These are phyloP conservation scores for Phyllostomus hastatus DNA, from an alignment of 2,113 vertebrate species.

Conservation along the genomic window DNA sequence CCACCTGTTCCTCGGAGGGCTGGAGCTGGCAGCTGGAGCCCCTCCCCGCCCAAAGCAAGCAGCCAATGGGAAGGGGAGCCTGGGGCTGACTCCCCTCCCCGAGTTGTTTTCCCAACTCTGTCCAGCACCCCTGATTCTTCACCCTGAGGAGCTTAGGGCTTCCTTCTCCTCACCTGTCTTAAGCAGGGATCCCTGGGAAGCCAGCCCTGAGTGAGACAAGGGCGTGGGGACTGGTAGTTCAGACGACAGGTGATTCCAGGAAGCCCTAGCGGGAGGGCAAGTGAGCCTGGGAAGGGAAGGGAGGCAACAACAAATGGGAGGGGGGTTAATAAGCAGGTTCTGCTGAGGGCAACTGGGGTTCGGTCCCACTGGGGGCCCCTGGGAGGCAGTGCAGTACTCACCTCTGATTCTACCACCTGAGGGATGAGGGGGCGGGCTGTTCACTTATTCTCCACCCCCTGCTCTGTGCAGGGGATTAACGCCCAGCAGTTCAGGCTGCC, in stretches of 20 bases:
- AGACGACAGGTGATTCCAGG: background rate
- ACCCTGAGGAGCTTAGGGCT: background rate
- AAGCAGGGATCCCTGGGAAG: background rate
- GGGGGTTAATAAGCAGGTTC: background rate
- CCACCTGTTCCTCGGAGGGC: background rate
- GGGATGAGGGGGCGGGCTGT: fast-evolving
- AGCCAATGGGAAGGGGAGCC: background rate
- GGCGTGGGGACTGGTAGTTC: background rate
- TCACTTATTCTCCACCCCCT: background rate
- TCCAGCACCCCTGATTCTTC: background rate
- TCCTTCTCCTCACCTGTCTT: background rate
- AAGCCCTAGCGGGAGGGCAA: background rate
- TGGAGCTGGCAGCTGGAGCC: background rate
- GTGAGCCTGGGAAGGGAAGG: background rate
- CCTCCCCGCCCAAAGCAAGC: no score
- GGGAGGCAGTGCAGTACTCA: background rate
- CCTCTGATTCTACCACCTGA: background rate
- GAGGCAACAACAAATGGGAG: background rate
- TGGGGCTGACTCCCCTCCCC: no score
- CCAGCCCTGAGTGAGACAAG: background rate
- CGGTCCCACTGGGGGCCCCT: background rate
- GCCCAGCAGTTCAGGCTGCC: background rate
- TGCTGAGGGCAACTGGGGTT: background rate
- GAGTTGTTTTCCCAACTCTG: background rate
- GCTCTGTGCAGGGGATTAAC: background rate